These are phyloP conservation scores for Thalassoma bifasciatum DNA, from an alignment of 2,113 vertebrate species.

Conservation along the genomic window DNA sequence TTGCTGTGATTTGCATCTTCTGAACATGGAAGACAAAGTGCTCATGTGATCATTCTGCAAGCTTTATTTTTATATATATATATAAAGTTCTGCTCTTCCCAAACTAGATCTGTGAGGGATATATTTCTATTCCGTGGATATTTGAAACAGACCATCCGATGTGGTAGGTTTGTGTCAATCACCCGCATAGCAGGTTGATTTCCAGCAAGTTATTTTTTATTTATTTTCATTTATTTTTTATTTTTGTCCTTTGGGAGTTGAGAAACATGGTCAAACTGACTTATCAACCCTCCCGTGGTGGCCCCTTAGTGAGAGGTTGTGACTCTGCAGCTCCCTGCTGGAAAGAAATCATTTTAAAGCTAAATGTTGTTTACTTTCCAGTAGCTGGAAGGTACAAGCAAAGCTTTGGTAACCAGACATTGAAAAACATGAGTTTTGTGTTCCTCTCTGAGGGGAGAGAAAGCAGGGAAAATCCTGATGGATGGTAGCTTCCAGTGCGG, in stretches of 20 bases:
- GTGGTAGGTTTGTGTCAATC: background rate
- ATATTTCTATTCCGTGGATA: too few relatives aligned
- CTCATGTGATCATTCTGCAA: too few relatives aligned
- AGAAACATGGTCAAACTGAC: constrained; percentile 34
- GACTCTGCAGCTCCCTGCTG: constrained; percentile 22
- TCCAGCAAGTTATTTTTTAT: background rate
- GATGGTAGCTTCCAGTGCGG: constrained; percentile 7
- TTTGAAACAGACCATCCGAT: background rate
- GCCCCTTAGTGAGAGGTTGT: constrained; percentile 13
- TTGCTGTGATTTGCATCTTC: too few relatives aligned
- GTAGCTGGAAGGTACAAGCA: constrained; percentile 24
- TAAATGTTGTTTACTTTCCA: constrained; percentile 52
- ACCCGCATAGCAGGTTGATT: constrained; percentile 16
- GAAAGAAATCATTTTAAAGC: constrained; percentile 43
- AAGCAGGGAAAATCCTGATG: background rate
- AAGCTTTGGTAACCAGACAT: constrained; percentile 38
- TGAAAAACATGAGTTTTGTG: constrained; percentile 58
- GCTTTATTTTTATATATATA: too few relatives aligned
- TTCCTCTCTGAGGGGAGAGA: constrained; percentile 9
- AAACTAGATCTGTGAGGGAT: too few relatives aligned
- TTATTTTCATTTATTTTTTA: background rate
- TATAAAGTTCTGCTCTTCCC: too few relatives aligned
- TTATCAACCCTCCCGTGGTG: constrained; percentile 24
- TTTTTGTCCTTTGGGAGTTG: constrained; percentile 8
- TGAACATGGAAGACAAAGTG: too few relatives aligned